Evolutionary conservation across 2,113 vertebrate genomes (phyloP).

Genomic region (Callipepla californica): DNA sequence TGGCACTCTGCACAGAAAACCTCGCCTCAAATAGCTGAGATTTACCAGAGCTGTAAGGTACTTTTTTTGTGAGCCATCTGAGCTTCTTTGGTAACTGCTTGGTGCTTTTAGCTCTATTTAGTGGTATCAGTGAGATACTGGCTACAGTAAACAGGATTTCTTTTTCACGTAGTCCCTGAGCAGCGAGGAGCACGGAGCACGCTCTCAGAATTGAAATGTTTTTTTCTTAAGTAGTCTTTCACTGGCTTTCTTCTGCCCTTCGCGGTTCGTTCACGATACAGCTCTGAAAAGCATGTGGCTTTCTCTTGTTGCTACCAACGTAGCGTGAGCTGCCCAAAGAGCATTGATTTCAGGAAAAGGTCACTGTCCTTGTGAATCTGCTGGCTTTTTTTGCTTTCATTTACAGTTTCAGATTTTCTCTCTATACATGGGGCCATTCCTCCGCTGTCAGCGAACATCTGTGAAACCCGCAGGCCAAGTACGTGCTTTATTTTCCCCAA

Average conservation of each 20-base stretch:
- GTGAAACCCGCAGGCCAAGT: neutral
- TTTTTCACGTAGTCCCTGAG: neutral
- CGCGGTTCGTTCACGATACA: slow-evolving; percentile 32
- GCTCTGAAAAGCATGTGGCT: slow-evolving; percentile 3
- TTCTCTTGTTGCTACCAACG: slow-evolving; percentile 42
- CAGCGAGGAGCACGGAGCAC: neutral
- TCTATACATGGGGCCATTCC: neutral
- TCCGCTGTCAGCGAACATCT: neutral
- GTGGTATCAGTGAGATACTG: neutral
- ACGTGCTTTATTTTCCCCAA: neutral
- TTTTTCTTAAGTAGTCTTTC: neutral
- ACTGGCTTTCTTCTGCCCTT: neutral
- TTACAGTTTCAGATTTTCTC: neutral
- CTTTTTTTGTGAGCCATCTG: neutral
- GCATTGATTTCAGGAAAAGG: slow-evolving; percentile 40
- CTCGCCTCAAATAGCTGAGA: neutral
- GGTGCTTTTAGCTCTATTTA: neutral
- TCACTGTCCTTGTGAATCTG: neutral
- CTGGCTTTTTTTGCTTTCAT: slow-evolving; percentile 8
- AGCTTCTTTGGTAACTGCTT: neutral
- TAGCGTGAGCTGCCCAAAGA: slow-evolving; percentile 27
- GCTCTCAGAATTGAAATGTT: neutral
- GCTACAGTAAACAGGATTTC: neutral
- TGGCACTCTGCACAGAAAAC: neutral
- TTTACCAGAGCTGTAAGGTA: neutral